phyloP scores from a whole-genome alignment of 2,888 invertebrate species.

The Dryobotodes eremita region DNA sequence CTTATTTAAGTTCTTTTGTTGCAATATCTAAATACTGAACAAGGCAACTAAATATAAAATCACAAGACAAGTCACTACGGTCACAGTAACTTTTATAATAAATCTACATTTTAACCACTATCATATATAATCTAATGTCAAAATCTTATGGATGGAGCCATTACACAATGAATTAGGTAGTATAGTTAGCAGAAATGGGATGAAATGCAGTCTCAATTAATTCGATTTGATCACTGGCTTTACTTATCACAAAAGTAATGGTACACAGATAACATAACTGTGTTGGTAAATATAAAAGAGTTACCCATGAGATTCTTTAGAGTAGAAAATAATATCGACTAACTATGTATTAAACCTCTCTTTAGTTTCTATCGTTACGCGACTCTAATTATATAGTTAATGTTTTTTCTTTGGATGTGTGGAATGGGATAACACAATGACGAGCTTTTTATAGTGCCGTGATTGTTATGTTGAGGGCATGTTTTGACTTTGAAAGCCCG shows the following conservation, averaged over 20 bases:
- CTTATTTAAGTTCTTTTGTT: slow-evolving; percentile 46
- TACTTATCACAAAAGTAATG: slow-evolving; percentile 77
- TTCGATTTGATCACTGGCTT: slow-evolving; percentile 85
- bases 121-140: slow-evolving; percentile 77
- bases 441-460: slow-evolving; percentile 61
- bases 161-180: slow-evolving; percentile 77
- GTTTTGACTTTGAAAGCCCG: slow-evolving; percentile 77
- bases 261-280: slow-evolving; percentile 44
- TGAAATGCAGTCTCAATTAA: slow-evolving; percentile 80
- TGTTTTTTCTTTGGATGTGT: slow-evolving; percentile 70
- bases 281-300: slow-evolving; percentile 51
- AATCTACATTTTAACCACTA: slow-evolving; percentile 77
- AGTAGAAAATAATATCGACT: slow-evolving; percentile 65
- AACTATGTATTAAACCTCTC: slow-evolving; percentile 57
- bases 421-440: slow-evolving; percentile 64
- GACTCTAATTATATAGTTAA: slow-evolving; percentile 67
- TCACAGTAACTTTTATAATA: slow-evolving; percentile 73
- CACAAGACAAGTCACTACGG: slow-evolving; percentile 75
- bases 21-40: slow-evolving; percentile 54
- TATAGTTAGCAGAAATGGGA: slow-evolving; percentile 79
- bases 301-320: slow-evolving; percentile 64
- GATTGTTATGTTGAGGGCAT: slow-evolving; percentile 84
- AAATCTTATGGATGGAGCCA: slow-evolving; percentile 85
- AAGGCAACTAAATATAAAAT: slow-evolving; percentile 73
- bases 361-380: slow-evolving; percentile 62